Conservation (phyloP, 1,140 invertebrate genomes). For the Mycetomoellerius zeteki region DNA sequence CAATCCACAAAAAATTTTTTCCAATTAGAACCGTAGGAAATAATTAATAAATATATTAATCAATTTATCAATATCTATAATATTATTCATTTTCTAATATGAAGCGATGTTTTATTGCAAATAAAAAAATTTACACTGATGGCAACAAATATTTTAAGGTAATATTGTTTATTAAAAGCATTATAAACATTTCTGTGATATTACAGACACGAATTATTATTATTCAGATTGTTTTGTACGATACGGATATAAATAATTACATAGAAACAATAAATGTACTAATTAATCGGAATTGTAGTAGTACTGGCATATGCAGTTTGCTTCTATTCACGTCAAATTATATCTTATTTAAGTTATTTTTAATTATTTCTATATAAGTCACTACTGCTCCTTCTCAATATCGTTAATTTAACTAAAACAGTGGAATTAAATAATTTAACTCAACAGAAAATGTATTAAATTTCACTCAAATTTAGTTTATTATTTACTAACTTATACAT, state of each 20-base stretch:
- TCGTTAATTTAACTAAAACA: too few species aligned
- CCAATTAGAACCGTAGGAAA: not conserved
- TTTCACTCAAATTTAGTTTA: too few species aligned
- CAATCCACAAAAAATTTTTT: not conserved
- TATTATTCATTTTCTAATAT: not conserved
- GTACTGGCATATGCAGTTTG: not conserved
- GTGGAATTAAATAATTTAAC: too few species aligned
- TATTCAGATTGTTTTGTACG: not conserved
- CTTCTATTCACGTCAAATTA: too few species aligned
- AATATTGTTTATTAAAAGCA: not conserved
- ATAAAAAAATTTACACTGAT: not conserved
- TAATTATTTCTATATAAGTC: too few species aligned
- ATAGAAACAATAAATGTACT: not conserved
- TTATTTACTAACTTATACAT: too few species aligned
- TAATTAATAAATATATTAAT: not conserved
- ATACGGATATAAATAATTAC: not conserved
- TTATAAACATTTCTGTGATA: slow-evolving; percentile 1
- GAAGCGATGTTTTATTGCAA: not conserved
- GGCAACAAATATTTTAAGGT: not conserved
- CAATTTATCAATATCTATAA: not conserved
- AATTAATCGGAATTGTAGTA: slow-evolving; percentile 20
- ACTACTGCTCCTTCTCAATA: too few species aligned
- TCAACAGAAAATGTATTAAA: too few species aligned
- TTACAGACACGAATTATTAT: slow-evolving; percentile 17
- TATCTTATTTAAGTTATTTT: too few species aligned